phyloP scores from a whole-genome alignment of 1,140 invertebrate species.

The Neotoxoptera formosana region DNA sequence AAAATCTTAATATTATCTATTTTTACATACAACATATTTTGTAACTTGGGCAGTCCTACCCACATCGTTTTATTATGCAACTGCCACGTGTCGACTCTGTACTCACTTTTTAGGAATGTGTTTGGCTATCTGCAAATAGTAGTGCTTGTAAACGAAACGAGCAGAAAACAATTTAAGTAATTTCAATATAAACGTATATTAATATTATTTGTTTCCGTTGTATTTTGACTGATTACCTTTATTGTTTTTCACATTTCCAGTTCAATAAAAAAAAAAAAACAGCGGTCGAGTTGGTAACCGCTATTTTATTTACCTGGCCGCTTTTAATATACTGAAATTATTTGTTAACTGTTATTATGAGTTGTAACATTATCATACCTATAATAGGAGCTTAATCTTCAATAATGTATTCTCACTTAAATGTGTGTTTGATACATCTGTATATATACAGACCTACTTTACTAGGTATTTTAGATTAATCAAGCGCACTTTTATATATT shows the following conservation, averaged over 20 bases:
- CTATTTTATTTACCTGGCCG: no score
- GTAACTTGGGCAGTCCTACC: not conserved
- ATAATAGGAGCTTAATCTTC: no score
- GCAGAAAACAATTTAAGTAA: not conserved
- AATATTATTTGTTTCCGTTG: not conserved
- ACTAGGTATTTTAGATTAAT: no score
- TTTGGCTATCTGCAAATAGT: constrained; percentile 1
- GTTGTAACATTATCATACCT: no score
- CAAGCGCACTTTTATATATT: no score
- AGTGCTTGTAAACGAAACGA: not conserved
- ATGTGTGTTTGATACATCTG: no score
- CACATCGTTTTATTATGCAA: not conserved
- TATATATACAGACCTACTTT: no score
- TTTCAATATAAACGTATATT: not conserved
- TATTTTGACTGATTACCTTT: not conserved
- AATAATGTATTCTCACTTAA: no score
- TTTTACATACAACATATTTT: not conserved
- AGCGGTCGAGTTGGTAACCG: no score
- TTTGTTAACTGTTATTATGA: no score
- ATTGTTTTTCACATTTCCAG: not conserved
- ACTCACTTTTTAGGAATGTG: not conserved
- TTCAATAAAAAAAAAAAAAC: not conserved
- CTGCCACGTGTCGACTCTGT: not conserved
- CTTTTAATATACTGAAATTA: no score
- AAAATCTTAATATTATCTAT: constrained; percentile 9